These are phyloP conservation scores for Tamandua tetradactyla DNA, from an alignment of 2,797 vertebrate species.

Conservation along the genomic window DNA sequence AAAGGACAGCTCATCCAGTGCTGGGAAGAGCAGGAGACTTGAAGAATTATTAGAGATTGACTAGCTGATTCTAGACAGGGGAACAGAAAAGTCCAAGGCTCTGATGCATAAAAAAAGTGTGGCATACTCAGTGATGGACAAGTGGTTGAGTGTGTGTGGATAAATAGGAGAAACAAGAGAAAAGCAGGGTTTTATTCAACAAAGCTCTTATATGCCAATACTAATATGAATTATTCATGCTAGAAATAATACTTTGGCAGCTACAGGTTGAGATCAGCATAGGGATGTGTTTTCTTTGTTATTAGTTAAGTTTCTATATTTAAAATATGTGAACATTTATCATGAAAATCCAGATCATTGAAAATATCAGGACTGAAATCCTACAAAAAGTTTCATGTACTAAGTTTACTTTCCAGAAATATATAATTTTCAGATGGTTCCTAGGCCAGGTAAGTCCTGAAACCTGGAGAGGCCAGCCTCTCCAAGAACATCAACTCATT, in stretches of 20 bases:
- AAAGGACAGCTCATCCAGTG: background rate
- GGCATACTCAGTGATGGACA: background rate
- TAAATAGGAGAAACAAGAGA: background rate
- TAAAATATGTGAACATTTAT: background rate
- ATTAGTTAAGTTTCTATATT: background rate
- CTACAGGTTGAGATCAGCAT: background rate
- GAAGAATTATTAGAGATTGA: background rate
- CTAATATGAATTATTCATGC: background rate
- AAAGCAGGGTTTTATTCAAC: background rate
- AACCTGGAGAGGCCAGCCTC: no score
- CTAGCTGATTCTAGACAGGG: background rate
- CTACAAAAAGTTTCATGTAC: no score
- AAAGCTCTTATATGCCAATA: background rate
- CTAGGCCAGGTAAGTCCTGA: no score
- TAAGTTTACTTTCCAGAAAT: no score
- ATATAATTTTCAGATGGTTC: no score
- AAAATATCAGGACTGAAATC: constrained; percentile 2
- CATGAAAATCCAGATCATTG: background rate
- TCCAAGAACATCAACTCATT: no score
- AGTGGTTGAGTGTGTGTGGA: background rate
- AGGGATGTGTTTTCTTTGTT: background rate
- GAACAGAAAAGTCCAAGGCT: background rate
- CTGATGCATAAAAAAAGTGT: background rate
- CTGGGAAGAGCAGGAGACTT: background rate
- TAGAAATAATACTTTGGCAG: background rate